A percentile compares a stretch with the other conserved stretches of the same genome.
phyloP scores from a whole-genome alignment of 1,140 invertebrate genomes.

The Nilaparvata lugens region DNA sequence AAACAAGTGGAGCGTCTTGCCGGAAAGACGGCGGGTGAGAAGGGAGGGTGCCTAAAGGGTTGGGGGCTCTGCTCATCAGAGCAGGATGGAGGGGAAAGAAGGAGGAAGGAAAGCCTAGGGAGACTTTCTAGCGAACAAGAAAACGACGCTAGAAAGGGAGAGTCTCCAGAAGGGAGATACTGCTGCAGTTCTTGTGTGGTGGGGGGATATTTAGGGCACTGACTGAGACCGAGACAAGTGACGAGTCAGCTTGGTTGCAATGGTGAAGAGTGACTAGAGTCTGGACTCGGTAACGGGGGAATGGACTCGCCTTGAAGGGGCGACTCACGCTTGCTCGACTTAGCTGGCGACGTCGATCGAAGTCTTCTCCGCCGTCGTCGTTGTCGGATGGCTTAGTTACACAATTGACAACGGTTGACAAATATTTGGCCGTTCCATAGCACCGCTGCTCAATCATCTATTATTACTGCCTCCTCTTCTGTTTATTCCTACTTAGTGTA shows the following conservation, averaged over 20 bases:
- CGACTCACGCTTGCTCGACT: no score
- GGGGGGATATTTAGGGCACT: no score
- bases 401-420: constrained; percentile 3
- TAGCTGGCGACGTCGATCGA: no score
- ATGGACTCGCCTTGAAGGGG: no score
- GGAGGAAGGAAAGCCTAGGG: neutral
- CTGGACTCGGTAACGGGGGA: no score
- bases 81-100: neutral
- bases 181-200: no score
- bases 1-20: neutral
- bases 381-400: constrained; percentile 3
- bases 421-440: constrained; percentile 3
- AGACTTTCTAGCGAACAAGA: no score
- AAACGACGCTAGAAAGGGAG: no score
- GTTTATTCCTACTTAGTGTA: constrained; percentile 1
- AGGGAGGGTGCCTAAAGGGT: neutral
- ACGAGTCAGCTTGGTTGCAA: no score
- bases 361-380: neutral
- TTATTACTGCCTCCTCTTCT: neutral
- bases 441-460: neutral
- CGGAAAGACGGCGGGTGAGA: neutral
- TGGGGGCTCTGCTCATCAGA: neutral
- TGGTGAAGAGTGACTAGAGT: no score
- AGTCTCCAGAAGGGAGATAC: no score
- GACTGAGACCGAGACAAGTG: no score